phyloP scores from a whole-genome alignment of 2,888 invertebrate genomes.

The Apotomis betuletana region DNA sequence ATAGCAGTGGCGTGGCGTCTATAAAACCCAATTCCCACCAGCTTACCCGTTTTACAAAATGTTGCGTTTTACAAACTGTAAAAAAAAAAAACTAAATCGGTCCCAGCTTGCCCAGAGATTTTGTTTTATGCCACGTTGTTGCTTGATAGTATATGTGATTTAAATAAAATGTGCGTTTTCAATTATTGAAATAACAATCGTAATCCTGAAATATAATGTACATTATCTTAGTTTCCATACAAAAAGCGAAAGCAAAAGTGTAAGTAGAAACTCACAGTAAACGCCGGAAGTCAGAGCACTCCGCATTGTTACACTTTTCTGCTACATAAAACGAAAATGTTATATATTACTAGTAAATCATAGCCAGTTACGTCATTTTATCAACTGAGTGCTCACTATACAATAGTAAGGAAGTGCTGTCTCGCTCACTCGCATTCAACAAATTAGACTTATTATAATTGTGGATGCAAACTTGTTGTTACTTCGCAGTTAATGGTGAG shows the following conservation, averaged over 20 bases:
- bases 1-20: no score
- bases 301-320: slow-evolving; percentile 63
- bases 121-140: no score
- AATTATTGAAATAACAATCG: no score
- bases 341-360: not conserved
- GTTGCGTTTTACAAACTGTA: no score
- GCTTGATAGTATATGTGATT: no score
- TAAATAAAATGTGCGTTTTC: no score
- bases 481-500: slow-evolving; percentile 20
- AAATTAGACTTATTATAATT: slow-evolving; percentile 43
- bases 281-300: slow-evolving; percentile 69
- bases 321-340: not conserved
- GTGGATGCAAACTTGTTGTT: slow-evolving; percentile 41
- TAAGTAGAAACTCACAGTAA: slow-evolving; percentile 65
- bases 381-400: slow-evolving; percentile 43
- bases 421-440: slow-evolving; percentile 49
- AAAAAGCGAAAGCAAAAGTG: slow-evolving; percentile 37
- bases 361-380: not conserved
- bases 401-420: slow-evolving; percentile 67
- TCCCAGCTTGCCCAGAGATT: no score
- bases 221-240: slow-evolving; percentile 17
- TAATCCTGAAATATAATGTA: not conserved
- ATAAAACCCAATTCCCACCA: no score
- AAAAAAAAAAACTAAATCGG: no score
- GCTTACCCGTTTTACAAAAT: no score